A percentile compares a stretch with the other conserved stretches of the same genome.
Evolutionary conservation across 2,113 vertebrate species (phyloP).

Genomic region (Orcinus orca): DNA sequence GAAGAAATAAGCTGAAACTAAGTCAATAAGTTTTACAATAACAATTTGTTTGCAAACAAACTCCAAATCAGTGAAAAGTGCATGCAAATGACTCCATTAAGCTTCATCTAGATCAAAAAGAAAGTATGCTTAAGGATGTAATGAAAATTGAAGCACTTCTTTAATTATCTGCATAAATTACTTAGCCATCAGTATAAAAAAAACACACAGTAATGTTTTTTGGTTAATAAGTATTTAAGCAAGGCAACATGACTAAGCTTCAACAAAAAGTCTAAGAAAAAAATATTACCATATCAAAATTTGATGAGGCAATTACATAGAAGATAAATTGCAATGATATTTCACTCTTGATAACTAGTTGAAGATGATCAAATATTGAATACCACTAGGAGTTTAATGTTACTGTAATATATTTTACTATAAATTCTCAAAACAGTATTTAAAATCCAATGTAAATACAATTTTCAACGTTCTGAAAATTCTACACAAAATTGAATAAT

Average conservation of each 20-base stretch:
- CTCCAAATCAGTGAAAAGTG: slow-evolving; percentile 76
- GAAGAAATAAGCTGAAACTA: slow-evolving; percentile 58
- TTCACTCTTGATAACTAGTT: background rate
- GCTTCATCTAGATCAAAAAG: slow-evolving; percentile 73
- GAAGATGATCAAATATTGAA: background rate
- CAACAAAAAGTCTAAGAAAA: slow-evolving; percentile 23
- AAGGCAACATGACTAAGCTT: slow-evolving; percentile 53
- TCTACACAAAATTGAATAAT: background rate
- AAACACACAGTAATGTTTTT: slow-evolving; percentile 57
- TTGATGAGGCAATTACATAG: background rate
- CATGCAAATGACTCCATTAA: slow-evolving; percentile 80
- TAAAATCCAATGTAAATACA: background rate
- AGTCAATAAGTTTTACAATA: slow-evolving; percentile 76
- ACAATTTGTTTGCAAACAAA: slow-evolving; percentile 76
- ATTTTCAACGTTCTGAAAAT: background rate
- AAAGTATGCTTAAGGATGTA: slow-evolving; percentile 72
- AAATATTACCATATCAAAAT: slow-evolving; percentile 36
- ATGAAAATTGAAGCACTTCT: slow-evolving; percentile 80
- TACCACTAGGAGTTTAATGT: background rate
- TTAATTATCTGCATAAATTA: slow-evolving; percentile 82
- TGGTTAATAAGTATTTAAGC: slow-evolving; percentile 70
- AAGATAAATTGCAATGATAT: background rate
- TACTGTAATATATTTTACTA: background rate
- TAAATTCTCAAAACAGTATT: background rate
- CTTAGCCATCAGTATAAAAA: slow-evolving; percentile 74